Conservation (phyloP, 1,140 invertebrate genomes). For the Pseudobourletiella spinata region DNA sequence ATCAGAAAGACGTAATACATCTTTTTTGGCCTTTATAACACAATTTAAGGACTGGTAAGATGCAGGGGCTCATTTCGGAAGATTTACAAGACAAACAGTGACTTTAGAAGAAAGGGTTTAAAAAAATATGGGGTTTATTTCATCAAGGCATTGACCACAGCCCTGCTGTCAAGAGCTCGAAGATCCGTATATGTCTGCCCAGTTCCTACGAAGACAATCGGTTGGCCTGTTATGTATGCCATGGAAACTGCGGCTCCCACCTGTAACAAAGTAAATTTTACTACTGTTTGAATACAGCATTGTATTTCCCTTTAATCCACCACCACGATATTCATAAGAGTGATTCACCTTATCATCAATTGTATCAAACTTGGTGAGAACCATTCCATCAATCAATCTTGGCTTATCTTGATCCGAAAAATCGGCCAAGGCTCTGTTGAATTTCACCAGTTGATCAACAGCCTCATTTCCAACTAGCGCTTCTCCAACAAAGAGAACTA, state of each 20-base stretch:
- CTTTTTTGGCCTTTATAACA: no score
- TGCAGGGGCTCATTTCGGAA: no score
- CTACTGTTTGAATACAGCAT: no score
- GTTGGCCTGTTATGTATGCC: conserved; percentile 99
- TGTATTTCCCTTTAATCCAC: no score
- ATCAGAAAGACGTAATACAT: no score
- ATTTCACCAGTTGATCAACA: conserved; percentile 97
- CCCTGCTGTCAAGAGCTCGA: conserved; percentile 91
- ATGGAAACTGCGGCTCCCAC: conserved; percentile 99
- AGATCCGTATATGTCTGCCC: conserved; percentile 98
- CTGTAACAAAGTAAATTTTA: conserved; percentile 45
- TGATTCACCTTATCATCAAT: conserved; percentile 98
- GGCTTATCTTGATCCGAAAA: conserved; percentile 70
- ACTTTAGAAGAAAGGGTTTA: conserved; percentile 25
- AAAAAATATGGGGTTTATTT: conserved; percentile 51
- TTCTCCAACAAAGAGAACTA: conserved; percentile 97
- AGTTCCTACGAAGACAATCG: conserved; percentile 98
- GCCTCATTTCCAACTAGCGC: conserved; percentile 99
- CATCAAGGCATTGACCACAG: conserved; percentile 93
- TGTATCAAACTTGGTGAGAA: conserved; percentile 97
- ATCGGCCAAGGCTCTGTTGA: conserved; percentile 92
- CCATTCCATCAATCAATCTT: conserved; percentile 93
- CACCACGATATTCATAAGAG: no score
- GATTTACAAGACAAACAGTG: no score
- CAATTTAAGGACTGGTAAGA: no score